Base-by-base conservation (phyloP, 2,888 invertebrate genomes). In the Spodoptera exigua region DNA sequence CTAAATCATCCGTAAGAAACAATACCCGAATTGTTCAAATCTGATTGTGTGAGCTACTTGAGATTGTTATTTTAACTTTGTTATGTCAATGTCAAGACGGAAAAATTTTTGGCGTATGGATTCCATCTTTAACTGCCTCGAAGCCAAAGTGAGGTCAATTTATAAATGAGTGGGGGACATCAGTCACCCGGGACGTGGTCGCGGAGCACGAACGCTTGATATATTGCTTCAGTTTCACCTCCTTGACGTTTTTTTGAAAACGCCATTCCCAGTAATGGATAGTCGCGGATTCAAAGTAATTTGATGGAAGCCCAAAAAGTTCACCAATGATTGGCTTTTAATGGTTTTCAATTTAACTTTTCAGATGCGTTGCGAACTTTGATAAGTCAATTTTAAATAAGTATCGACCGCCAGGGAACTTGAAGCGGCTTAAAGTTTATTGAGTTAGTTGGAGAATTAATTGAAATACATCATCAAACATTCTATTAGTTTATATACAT, bases 311-410 rank as follows among this genome's bases (percentile, higher is more conserved):
- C 81, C 78, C 76, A 79, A 83, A 80, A 87, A 86, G 80, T 87
- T 85, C 79, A 71, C 74, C 82, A 81, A 85, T 83, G 85, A 88
- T 86, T 87, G 84, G 79, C 83, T 80, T 88, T 86, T 89, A 89
- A 89, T 88, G 88, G 87, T 86, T 89, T 89, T 87, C 89, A 89
- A 88, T 90, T 89, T 87, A 89, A 89, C 88, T 89, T 90, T 78
- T 81, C 83, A 80, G 82, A 85, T 86, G 83, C 81, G 82, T 81
- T 83, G 75, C 69, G 67, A 84, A 89, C 80, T 89, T 90, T 83
- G 79, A 84, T 86, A 86, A 87, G 80, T 86, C 80, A 80, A 85
- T 86, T 85, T 85, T 83, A 80, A 83, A 81, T 76, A 73, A 70
- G 76, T 78, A 78, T 65, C 67, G 70, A 70, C 64, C 60, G 59